Base-by-base conservation (phyloP, 2,888 invertebrate genomes). In the Callimorpha dominula region DNA sequence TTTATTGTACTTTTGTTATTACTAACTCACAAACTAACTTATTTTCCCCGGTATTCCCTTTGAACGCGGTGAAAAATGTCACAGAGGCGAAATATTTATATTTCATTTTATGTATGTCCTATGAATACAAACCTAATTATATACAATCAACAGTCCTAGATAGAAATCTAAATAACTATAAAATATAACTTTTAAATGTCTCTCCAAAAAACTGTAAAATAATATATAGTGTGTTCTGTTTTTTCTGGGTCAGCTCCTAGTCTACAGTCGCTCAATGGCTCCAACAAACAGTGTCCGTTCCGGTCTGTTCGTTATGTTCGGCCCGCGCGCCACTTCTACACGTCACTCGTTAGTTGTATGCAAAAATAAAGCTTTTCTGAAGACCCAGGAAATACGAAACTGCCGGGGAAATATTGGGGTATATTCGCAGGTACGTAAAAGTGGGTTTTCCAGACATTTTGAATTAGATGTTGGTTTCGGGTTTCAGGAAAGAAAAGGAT, bases 231-330 rank as follows among this genome's bases (percentile, higher is more conserved):
- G 31, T 62, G 20, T 70, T 60, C 31, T 4, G 12, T 31, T 60
- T 70, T 54, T 57, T 46, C 8, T 31, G 50, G 9, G 0, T 15
- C 52, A 46, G 70, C 74, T 74, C 74, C 57, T 49, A 43, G 49
- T 0, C 74, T 74, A 74, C n/a, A 62, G 43, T 12, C 70, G 65
- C 76, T 67, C 73, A 63, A 71, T 70, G 70, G 74, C 81, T 82
- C 84, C 76, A 78, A 82, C 89, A 88, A 89, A 90, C 87, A 89
- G 75, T 79, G 89, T 81, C 88, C 87, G 90, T 91, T 92, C 92
- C 92, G 92, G 92, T 86, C 85, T 81, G 86, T 85, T 92, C 91
- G 92, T 92, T 92, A 92, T 88, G 83, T 73, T 73, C 78, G 79
- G 75, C 76, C 72, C 69, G 75, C 69, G 75, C 69, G 67, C 78